Percentiles rank a stretch among this genome's conserved stretches.
Conservation (phyloP, 2,113 vertebrate species). For the Craseonycteris thonglongyai region DNA sequence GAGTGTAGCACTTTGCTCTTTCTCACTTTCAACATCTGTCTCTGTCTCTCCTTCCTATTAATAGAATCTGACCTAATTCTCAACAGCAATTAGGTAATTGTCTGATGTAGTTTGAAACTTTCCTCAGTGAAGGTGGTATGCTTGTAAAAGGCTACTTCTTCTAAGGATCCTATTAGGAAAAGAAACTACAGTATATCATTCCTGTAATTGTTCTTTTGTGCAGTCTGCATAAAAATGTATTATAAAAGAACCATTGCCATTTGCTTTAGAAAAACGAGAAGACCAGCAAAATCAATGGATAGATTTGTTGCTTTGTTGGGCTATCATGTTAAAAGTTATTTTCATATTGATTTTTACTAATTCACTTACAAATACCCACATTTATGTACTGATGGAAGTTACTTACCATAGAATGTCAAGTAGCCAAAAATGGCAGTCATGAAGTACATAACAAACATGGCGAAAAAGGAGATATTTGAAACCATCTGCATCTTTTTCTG, state of each 20-base stretch:
- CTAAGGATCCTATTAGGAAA: background rate
- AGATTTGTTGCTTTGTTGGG: background rate
- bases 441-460: constrained; percentile 88
- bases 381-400: background rate
- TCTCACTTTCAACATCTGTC: constrained; percentile 41
- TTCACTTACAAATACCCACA: background rate
- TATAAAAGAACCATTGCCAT: background rate
- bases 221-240: background rate
- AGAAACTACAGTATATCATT: background rate
- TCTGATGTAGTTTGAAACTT: background rate
- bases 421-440: constrained; percentile 87
- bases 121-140: background rate
- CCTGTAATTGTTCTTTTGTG: background rate
- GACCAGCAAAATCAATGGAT: background rate
- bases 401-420: constrained; percentile 85
- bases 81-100: constrained; percentile 37
- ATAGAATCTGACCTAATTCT: constrained; percentile 56
- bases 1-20: background rate
- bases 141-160: constrained; percentile 27
- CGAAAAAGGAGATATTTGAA: constrained; percentile 84
- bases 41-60: constrained; percentile 56
- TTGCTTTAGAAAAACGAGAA: background rate
- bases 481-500: constrained; percentile 87
- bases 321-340: background rate
- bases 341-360: background rate